Evolutionary conservation across 2,797 vertebrate species (phyloP), one percentile per base, ranked within the genome.

Genomic region (Hydrolagus colliei): DNA sequence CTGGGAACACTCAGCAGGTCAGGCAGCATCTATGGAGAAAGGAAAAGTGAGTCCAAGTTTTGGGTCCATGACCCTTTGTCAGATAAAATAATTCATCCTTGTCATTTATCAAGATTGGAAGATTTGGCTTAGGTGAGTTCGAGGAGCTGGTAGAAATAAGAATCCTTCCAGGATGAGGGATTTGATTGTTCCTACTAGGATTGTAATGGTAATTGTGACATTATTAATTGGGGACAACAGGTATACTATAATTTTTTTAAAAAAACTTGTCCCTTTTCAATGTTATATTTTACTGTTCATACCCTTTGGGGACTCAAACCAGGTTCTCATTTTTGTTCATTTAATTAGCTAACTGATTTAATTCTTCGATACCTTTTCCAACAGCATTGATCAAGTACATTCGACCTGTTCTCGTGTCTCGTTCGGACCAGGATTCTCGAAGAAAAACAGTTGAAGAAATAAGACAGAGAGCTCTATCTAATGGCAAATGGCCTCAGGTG

Each of bases 361-460:
- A 13, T 77, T 18, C 35, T 75, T 10, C 63, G 32, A 71, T 9
- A 13, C 61, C 86, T 82, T 86, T 87, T n/a, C 78, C 85, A 88
- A 62, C 89, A 99, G 98, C 98, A 88, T 92, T 99, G 88, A 99
- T 99, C 86, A 97, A 96, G 90, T 98, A 94, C 89, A 98, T 99
- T 89, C 95, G 96, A 86, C 98, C 98, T 0, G 97, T 99, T 76
- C 98, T 99, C 84, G 98, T 99, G 10, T 99, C 97, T 12, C 94
- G 98, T 71, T 96, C 95, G 6, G 97, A 99, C 92, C 97, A 97
- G 90, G 93, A 98, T 90, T 99, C 98, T 71, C 96, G 98, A 68
- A 95, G 95, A 90, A 98, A 96, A 90, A 99, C 98, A 0, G 98
- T 99, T 87, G 98, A 99, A 88, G 98, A 99, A 91, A 99, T 99